A percentile compares a stretch with the other conserved stretches of the same genome.
phyloP scores from a whole-genome alignment of 2,888 invertebrate species.

The Myopa tessellatipennis region DNA sequence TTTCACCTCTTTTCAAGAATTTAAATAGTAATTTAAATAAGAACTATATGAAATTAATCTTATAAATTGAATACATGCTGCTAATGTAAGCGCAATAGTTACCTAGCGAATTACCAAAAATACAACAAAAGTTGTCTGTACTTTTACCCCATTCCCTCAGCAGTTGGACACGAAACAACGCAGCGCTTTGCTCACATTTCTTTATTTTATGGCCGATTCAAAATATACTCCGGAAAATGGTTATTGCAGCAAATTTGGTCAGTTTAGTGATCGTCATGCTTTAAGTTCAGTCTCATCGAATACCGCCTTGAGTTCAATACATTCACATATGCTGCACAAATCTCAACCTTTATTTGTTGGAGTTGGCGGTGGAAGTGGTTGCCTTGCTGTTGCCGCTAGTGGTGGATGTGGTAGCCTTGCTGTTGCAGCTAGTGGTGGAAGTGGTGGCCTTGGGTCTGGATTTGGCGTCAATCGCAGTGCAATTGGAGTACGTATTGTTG shows the following conservation, averaged over 20 bases:
- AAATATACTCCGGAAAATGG: slow-evolving; percentile 50
- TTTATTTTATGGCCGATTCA: slow-evolving; percentile 62
- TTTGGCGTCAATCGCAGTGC: slow-evolving; percentile 21
- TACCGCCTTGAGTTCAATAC: slow-evolving; percentile 49
- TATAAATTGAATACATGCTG: no score
- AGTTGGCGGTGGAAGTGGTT: not conserved
- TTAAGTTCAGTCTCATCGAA: slow-evolving; percentile 43
- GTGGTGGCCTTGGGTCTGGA: not conserved
- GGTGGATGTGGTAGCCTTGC: no score
- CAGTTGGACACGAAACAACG: slow-evolving; percentile 74
- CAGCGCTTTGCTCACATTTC: slow-evolving; percentile 71
- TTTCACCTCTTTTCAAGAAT: not conserved
- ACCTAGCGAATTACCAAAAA: no score
- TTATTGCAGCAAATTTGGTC: slow-evolving; percentile 31
- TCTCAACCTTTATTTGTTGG: slow-evolving; percentile 14
- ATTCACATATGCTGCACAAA: slow-evolving; percentile 49
- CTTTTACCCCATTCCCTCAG: slow-evolving; percentile 43
- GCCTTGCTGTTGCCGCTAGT: not conserved
- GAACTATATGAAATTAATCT: no score
- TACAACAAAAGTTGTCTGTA: not conserved
- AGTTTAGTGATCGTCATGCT: slow-evolving; percentile 37
- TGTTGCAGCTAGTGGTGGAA: no score
- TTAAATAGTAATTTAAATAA: no score
- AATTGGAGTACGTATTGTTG: not conserved
- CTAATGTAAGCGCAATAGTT: no score